These are phyloP conservation scores for Lobophora halterata DNA, from an alignment of 2,888 invertebrate species.

Conservation along the genomic window DNA sequence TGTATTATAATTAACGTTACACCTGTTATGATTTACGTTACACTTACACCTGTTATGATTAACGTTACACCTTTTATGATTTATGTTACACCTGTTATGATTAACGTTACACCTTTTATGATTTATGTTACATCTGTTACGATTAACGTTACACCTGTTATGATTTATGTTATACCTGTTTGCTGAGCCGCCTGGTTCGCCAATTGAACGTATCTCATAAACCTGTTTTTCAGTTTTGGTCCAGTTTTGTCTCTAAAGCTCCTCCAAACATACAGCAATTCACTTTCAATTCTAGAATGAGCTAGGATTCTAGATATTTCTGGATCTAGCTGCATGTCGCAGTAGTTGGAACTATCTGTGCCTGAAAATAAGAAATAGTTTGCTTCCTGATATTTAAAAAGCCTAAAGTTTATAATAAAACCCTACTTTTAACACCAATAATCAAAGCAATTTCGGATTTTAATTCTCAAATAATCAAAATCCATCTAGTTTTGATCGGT, in stretches of 20 bases:
- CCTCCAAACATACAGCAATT: slow-evolving; percentile 88
- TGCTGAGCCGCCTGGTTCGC: slow-evolving; percentile 89
- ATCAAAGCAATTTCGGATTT: no score
- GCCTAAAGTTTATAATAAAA: no score
- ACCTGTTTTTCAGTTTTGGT: slow-evolving; percentile 86
- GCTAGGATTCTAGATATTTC: slow-evolving; percentile 85
- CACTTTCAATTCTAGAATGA: slow-evolving; percentile 87
- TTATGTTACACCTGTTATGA: no score
- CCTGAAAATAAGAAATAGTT: slow-evolving; percentile 1
- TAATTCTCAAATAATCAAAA: no score
- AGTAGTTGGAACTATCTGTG: slow-evolving; percentile 63
- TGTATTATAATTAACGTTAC: no score
- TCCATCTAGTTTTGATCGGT: no score
- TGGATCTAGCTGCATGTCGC: slow-evolving; percentile 82
- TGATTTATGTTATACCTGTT: slow-evolving; percentile 80
- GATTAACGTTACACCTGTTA: background rate
- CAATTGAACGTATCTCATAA: slow-evolving; percentile 88
- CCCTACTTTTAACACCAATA: no score
- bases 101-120: no score
- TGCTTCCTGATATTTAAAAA: background rate
- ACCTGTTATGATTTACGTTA: no score
- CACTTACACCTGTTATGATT: no score
- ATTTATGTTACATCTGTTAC: no score
- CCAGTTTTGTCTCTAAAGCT: slow-evolving; percentile 91
- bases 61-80: no score